A percentile compares a stretch with the other conserved stretches of the same genome.
Evolutionary conservation across 2,888 invertebrate species (phyloP).

Genomic region (Choristoneura rosaceana): DNA sequence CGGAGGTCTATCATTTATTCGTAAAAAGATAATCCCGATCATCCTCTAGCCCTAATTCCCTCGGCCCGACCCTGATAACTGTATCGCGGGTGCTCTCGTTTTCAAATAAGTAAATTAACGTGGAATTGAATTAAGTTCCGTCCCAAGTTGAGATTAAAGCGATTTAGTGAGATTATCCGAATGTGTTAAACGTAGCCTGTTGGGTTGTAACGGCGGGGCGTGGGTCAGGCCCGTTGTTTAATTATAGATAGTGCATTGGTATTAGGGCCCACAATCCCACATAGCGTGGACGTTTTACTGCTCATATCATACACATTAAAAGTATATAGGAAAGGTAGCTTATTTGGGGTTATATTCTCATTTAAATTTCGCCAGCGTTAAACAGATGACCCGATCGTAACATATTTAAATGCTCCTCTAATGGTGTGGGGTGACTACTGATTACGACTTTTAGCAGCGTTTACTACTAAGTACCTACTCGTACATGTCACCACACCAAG

Average conservation of each 20-base stretch:
- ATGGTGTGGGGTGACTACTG: no score
- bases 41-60: constrained; percentile 64
- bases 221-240: constrained; percentile 75
- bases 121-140: constrained; percentile 80
- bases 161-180: constrained; percentile 81
- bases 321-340: constrained; percentile 21
- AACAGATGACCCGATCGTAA: not conserved
- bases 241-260: constrained; percentile 75
- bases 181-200: constrained; percentile 78
- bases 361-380: not conserved
- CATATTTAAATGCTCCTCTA: not conserved
- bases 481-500: no score
- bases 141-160: constrained; percentile 77
- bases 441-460: no score
- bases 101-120: constrained; percentile 82
- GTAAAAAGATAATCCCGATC: constrained; percentile 74
- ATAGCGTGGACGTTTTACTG: constrained; percentile 57
- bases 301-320: constrained; percentile 29
- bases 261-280: constrained; percentile 60
- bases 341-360: constrained; percentile 8
- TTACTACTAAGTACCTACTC: no score
- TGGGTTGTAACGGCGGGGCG: constrained; percentile 73
- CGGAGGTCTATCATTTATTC: constrained; percentile 61
- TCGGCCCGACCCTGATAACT: constrained; percentile 62
- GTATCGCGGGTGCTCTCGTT: constrained; percentile 69